A percentile compares a stretch with the other conserved stretches of the same genome.
Conservation (phyloP, 1,140 invertebrate genomes). For the Dreissena polymorpha region DNA sequence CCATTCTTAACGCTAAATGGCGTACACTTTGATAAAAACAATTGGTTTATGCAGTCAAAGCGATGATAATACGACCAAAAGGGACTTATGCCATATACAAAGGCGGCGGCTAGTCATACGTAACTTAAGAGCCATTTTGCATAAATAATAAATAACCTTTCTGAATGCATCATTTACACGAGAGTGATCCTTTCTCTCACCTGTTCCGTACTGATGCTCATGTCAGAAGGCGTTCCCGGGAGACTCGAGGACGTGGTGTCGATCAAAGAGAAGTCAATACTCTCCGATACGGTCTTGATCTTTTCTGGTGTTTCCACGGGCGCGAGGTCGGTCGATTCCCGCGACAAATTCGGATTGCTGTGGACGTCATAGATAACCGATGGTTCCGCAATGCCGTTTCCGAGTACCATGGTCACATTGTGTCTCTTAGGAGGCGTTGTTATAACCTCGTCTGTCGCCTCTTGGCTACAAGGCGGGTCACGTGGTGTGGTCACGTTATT, state of each 20-base stretch:
- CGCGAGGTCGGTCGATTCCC: neutral
- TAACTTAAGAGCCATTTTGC: neutral
- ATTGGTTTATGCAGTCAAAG: no score
- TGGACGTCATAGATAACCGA: neutral
- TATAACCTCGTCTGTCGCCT: slow-evolving; percentile 1
- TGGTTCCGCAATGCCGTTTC: neutral
- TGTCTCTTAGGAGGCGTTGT: slow-evolving; percentile 12
- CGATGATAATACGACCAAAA: no score
- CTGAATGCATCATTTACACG: neutral
- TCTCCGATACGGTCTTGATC: slow-evolving; percentile 63
- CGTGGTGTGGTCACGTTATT: slow-evolving; percentile 54
- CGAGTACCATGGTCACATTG: slow-evolving; percentile 13
- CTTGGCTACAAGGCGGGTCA: slow-evolving; percentile 54
- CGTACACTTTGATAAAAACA: no score
- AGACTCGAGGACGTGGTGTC: slow-evolving; percentile 48
- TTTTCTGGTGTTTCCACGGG: slow-evolving; percentile 10
- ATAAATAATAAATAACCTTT: neutral
- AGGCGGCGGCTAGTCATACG: no score
- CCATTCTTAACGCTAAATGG: no score
- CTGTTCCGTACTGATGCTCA: slow-evolving; percentile 15
- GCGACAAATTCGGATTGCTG: neutral
- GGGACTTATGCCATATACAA: no score
- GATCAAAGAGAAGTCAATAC: slow-evolving; percentile 48
- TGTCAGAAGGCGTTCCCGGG: slow-evolving; percentile 54
- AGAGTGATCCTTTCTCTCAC: slow-evolving; percentile 6